Evolutionary conservation across 2,888 invertebrate species (phyloP).

Genomic region (Tachystola acroxantha): DNA sequence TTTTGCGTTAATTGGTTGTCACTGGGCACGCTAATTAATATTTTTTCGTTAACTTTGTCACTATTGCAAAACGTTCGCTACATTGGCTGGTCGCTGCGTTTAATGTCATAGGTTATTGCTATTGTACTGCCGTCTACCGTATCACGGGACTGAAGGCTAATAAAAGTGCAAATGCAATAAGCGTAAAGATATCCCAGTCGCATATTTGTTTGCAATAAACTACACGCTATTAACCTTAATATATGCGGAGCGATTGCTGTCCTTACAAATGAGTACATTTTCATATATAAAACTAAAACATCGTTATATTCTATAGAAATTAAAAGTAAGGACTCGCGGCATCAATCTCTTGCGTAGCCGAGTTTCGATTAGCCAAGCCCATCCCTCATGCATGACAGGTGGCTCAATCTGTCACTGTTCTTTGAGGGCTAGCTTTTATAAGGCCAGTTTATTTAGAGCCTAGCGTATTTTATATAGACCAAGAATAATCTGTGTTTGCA

Average conservation of each 20-base stretch:
- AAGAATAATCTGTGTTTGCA: too few relatives aligned
- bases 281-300: too few relatives aligned
- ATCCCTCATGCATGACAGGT: too few relatives aligned
- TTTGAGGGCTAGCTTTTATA: too few relatives aligned
- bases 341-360: too few relatives aligned
- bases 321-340: too few relatives aligned
- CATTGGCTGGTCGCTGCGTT: constrained; percentile 25
- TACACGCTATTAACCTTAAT: constrained; percentile 17
- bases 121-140: constrained; percentile 27
- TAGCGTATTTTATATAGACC: too few relatives aligned
- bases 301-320: too few relatives aligned
- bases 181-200: constrained; percentile 39
- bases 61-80: constrained; percentile 7
- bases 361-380: too few relatives aligned
- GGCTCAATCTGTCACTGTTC: too few relatives aligned
- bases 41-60: constrained; percentile 14
- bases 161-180: constrained; percentile 44
- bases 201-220: constrained; percentile 23
- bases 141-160: constrained; percentile 30
- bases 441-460: too few relatives aligned
- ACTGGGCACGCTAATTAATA: constrained; percentile 14
- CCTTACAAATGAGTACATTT: neutral
- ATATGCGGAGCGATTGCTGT: constrained; percentile 4
- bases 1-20: constrained; percentile 31
- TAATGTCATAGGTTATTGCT: constrained; percentile 38